phyloP scores from a whole-genome alignment of 2,888 invertebrate genomes.

The Carpatolechia fugitivella region DNA sequence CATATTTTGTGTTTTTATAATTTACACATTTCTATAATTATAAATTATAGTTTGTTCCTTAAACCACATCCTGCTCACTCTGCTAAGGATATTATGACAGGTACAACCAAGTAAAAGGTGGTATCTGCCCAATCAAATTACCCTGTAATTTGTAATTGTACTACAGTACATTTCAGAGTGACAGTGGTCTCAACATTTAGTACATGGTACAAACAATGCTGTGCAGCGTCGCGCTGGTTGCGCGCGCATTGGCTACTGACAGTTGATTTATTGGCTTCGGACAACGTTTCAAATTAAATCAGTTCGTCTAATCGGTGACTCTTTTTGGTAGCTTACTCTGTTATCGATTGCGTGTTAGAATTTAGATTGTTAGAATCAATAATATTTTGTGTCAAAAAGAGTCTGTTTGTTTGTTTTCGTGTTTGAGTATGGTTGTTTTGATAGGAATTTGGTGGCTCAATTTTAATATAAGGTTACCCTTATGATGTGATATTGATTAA shows the following conservation, averaged over 20 bases:
- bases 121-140: not conserved
- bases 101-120: not conserved
- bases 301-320: constrained; percentile 9
- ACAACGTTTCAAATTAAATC: constrained; percentile 8
- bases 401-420: too few relatives aligned
- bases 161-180: not conserved
- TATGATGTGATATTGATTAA: too few relatives aligned
- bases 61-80: too few relatives aligned
- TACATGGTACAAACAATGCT: not conserved
- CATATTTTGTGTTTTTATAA: too few relatives aligned
- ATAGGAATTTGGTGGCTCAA: too few relatives aligned
- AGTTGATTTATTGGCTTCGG: constrained; percentile 6
- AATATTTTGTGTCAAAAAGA: too few relatives aligned
- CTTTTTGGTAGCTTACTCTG: not conserved
- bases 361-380: too few relatives aligned
- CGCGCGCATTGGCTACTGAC: not conserved
- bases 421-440: too few relatives aligned
- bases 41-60: too few relatives aligned
- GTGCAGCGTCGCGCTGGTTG: not conserved
- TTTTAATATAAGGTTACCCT: too few relatives aligned
- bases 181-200: constrained; percentile 8
- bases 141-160: not conserved
- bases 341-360: not conserved
- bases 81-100: too few relatives aligned
- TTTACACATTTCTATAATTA: too few relatives aligned